Percentiles rank a stretch among this genome's conserved stretches.
Conservation (phyloP, 2,888 invertebrate genomes). For the Carpatolechia fugitivella region DNA sequence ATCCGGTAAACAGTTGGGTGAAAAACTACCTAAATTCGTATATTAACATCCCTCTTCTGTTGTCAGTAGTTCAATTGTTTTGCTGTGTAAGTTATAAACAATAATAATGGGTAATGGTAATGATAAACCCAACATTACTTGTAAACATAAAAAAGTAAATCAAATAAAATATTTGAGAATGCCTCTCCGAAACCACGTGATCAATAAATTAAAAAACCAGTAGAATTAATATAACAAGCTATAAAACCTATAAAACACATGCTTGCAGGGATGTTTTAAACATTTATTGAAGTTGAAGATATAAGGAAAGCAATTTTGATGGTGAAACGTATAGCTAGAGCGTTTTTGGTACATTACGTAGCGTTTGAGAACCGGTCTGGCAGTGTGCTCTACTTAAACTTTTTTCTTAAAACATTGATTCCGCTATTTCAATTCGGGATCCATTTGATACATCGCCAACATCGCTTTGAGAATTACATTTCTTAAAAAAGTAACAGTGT, state of each 20-base stretch:
- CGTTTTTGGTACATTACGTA: conserved; percentile 52
- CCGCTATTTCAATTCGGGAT: too few species aligned
- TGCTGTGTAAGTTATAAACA: too few species aligned
- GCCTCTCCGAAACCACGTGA: not conserved
- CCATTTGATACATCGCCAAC: too few species aligned
- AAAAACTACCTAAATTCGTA: too few species aligned
- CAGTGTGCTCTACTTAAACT: conserved; percentile 42
- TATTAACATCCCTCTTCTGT: too few species aligned
- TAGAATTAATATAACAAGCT: conserved; percentile 72
- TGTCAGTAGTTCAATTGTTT: too few species aligned
- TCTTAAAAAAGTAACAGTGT: too few species aligned
- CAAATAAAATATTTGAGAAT: not conserved
- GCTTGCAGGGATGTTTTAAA: conserved; percentile 71
- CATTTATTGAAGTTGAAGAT: conserved; percentile 72
- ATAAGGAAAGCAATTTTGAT: conserved; percentile 73
- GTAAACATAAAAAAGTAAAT: not conserved
- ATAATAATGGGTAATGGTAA: too few species aligned
- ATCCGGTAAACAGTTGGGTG: too few species aligned
- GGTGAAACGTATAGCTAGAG: conserved; percentile 61
- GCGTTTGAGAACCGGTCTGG: conserved; percentile 15
- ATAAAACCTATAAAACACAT: conserved; percentile 75
- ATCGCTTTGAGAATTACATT: too few species aligned
- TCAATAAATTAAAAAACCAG: conserved; percentile 40
- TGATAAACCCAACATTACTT: too few species aligned
- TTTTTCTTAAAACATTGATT: not conserved